These are phyloP conservation scores for Ramazzottius varieornatus DNA, from an alignment of 2,888 invertebrate genomes.

Conservation along the genomic window DNA sequence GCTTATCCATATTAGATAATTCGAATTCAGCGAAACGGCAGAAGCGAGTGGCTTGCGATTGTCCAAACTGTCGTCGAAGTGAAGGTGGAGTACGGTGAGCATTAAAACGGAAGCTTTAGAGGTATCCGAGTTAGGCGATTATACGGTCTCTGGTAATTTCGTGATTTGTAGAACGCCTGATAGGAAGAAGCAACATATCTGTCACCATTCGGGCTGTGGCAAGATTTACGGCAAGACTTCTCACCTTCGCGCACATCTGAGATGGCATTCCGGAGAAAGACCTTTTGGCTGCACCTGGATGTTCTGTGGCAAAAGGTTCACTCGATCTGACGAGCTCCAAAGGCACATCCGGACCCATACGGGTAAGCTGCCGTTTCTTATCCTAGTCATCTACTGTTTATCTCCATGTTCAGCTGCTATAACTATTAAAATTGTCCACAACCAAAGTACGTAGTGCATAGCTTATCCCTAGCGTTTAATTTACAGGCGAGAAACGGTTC, in stretches of 20 bases:
- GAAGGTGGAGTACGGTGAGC: background rate
- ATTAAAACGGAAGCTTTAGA: background rate
- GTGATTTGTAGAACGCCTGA: background rate
- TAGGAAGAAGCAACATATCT: constrained; percentile 14
- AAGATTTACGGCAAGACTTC: constrained; percentile 26
- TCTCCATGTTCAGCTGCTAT: too few species aligned
- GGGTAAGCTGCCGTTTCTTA: background rate
- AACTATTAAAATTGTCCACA: too few species aligned
- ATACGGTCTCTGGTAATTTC: background rate
- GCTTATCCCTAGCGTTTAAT: too few species aligned
- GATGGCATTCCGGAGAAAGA: constrained; percentile 27
- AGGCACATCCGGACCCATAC: constrained; percentile 23
- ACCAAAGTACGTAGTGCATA: too few species aligned
- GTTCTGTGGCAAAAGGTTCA: constrained; percentile 24
- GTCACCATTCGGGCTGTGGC: constrained; percentile 22
- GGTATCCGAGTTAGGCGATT: background rate
- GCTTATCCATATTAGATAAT: background rate
- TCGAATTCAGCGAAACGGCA: background rate
- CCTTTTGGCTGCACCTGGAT: constrained; percentile 26
- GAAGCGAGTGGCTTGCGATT: background rate
- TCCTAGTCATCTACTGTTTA: too few species aligned
- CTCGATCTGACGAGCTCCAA: constrained; percentile 24
- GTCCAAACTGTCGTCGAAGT: background rate
- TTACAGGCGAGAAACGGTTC: constrained; percentile 23
- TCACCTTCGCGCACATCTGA: constrained; percentile 28